phyloP scores from a whole-genome alignment of 2,113 vertebrate species.

The Thinocorus orbignyianus region DNA sequence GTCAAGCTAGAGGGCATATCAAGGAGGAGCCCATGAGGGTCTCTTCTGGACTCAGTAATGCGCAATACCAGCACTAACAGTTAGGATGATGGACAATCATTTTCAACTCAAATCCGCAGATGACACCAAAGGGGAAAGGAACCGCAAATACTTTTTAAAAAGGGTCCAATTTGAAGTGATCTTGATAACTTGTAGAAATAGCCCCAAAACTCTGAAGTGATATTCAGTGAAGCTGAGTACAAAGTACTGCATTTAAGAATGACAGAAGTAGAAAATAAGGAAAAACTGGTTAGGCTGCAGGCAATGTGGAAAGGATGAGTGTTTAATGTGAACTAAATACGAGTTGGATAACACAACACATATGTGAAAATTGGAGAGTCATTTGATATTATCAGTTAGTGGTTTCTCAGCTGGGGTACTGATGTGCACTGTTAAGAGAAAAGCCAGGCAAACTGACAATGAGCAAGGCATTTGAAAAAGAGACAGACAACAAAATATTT shows the following conservation, averaged over 20 bases:
- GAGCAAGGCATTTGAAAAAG: not conserved
- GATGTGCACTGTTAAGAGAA: not conserved
- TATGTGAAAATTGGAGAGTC: not conserved
- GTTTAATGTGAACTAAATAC: not conserved
- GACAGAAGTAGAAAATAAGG: not conserved
- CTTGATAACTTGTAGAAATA: not conserved
- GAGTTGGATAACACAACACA: not conserved
- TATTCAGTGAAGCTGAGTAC: not conserved
- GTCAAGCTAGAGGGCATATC: conserved; percentile 7
- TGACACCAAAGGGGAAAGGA: not conserved
- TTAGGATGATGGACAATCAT: not conserved
- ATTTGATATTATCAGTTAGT: not conserved
- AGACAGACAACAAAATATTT: not conserved
- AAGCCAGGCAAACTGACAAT: not conserved
- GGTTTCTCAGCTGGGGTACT: not conserved
- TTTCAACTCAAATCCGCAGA: not conserved
- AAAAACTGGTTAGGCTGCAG: not conserved
- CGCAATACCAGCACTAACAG: not conserved
- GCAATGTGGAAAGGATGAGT: not conserved
- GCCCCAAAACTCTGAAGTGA: not conserved
- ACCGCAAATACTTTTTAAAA: not conserved
- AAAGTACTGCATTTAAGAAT: not conserved
- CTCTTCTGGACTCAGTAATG: not conserved
- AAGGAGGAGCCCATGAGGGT: not conserved
- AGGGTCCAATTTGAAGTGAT: not conserved